Conservation (phyloP, 2,797 vertebrate genomes). For the Gila robusta region DNA sequence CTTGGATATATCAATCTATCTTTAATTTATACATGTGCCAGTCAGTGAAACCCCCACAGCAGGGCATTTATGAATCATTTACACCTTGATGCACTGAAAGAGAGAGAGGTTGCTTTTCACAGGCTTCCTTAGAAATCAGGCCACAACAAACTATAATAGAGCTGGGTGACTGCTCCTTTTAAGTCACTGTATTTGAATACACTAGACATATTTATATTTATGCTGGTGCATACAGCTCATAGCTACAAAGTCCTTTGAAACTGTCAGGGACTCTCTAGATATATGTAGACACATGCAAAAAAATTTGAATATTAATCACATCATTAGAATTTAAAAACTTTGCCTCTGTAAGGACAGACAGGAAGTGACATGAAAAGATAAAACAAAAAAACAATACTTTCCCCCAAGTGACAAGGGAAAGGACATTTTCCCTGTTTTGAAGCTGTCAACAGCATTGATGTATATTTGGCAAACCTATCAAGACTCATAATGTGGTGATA, state of each 20-base stretch:
- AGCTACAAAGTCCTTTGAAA: constrained; percentile 25
- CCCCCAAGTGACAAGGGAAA: constrained; percentile 16
- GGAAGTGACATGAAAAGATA: constrained; percentile 17
- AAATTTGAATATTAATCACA: constrained; percentile 42
- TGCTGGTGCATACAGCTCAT: not conserved
- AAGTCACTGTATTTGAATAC: constrained; percentile 37
- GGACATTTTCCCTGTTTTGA: constrained; percentile 39
- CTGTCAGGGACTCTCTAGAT: constrained; percentile 30
- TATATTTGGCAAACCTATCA: constrained; percentile 45
- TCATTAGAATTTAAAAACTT: constrained; percentile 38
- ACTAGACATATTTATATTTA: constrained; percentile 16
- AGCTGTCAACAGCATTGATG: constrained; percentile 25
- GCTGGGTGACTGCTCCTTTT: constrained; percentile 15
- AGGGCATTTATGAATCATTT: constrained; percentile 22
- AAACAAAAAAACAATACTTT: not conserved
- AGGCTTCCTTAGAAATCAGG: constrained; percentile 6
- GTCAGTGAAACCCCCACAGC: constrained; percentile 40
- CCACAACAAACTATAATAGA: constrained; percentile 10
- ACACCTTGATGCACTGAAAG: constrained; percentile 8
- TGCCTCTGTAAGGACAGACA: constrained; percentile 15
- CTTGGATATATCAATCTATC: not conserved
- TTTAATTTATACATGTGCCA: not conserved
- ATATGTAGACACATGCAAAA: constrained; percentile 41
- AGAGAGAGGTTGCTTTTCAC: constrained; percentile 17
- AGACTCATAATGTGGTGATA: constrained; percentile 39